Evolutionary conservation across 2,113 vertebrate genomes (phyloP).

Genomic region (Oncorhynchus clarkii): DNA sequence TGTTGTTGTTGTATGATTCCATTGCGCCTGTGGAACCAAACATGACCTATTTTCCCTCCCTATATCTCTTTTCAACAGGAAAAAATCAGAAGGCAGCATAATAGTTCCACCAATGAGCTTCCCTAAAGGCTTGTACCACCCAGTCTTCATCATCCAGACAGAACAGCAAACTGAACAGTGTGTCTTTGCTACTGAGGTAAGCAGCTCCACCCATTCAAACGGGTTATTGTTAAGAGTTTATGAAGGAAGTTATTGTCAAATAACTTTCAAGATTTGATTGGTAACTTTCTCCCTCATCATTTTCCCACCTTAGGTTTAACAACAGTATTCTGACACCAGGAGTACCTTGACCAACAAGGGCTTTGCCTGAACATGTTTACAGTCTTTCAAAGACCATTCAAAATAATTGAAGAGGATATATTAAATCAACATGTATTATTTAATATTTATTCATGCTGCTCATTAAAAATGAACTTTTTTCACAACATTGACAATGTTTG

Average conservation of each 20-base stretch:
- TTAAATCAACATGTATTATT: conserved; percentile 58
- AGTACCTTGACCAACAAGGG: conserved; percentile 32
- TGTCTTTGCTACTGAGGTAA: conserved; percentile 81
- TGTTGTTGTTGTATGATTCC: conserved; percentile 5
- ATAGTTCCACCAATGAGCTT: conserved; percentile 55
- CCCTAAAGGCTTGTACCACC: conserved; percentile 67
- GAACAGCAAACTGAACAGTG: conserved; percentile 70
- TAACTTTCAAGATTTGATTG: neutral
- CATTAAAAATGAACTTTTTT: conserved; percentile 34
- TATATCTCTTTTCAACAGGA: conserved; percentile 48
- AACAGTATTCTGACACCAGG: conserved; percentile 38
- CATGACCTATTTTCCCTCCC: neutral
- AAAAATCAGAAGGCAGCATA: conserved; percentile 62
- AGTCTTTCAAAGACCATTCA: conserved; percentile 39
- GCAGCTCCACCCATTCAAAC: neutral
- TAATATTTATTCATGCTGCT: conserved; percentile 79
- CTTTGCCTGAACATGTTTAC: conserved; percentile 52
- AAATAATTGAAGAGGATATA: conserved; percentile 45
- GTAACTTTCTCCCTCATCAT: conserved; percentile 12
- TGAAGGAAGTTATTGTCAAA: neutral
- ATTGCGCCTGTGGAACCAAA: neutral
- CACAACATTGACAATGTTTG: conserved; percentile 39
- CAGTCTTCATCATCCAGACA: conserved; percentile 71
- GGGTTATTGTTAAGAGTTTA: neutral
- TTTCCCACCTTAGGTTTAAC: conserved; percentile 42